Evolutionary conservation across 2,888 invertebrate species (phyloP).

Genomic region (Sinhomidia bicolor): DNA sequence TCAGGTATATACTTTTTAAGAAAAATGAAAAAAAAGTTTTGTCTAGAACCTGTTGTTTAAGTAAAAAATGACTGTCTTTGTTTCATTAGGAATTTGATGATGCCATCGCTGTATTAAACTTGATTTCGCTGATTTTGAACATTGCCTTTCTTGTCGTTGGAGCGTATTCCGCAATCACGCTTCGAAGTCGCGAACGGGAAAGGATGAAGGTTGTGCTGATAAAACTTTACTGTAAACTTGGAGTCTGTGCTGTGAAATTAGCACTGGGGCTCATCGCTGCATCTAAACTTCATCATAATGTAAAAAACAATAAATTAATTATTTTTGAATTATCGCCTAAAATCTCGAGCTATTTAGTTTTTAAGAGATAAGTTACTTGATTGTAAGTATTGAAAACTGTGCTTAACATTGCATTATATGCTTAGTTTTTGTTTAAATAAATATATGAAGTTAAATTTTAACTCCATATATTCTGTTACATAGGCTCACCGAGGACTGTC

Average conservation of each 20-base stretch:
- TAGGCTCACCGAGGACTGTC: conserved; percentile 76
- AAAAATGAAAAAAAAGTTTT: too few relatives aligned
- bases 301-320: too few relatives aligned
- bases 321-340: too few relatives aligned
- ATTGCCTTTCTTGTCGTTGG: conserved; percentile 73
- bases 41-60: not conserved
- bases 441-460: too few relatives aligned
- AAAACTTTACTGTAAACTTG: conserved; percentile 74
- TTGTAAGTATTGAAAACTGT: too few relatives aligned
- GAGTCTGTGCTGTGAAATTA: conserved; percentile 73
- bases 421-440: too few relatives aligned
- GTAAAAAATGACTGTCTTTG: too few relatives aligned
- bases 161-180: conserved; percentile 73
- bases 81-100: conserved; percentile 76
- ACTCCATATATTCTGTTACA: too few relatives aligned
- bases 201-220: conserved; percentile 53
- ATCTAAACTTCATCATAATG: conserved; percentile 75
- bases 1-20: conserved; percentile 51
- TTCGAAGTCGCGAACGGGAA: conserved; percentile 64
- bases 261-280: conserved; percentile 73
- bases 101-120: conserved; percentile 73
- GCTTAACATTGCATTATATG: too few relatives aligned
- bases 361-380: too few relatives aligned
- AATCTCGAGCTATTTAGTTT: too few relatives aligned
- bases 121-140: conserved; percentile 75